Percentiles rank a stretch among this genome's conserved stretches.
These are phyloP conservation scores for Cotesia typhae DNA, from an alignment of 1,140 invertebrate species.

Conservation along the genomic window DNA sequence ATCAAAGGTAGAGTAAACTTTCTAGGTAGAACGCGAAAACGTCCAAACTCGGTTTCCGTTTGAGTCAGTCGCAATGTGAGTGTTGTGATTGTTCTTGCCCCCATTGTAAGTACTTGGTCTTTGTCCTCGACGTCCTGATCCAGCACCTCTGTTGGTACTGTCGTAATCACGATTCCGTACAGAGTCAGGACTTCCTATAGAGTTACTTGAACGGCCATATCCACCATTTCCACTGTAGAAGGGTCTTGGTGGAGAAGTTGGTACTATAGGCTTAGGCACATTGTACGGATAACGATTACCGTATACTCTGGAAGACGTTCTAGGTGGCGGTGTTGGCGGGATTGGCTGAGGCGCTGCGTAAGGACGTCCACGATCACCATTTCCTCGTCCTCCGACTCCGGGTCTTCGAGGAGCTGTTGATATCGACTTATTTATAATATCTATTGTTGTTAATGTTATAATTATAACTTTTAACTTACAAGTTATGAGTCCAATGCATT, in stretches of 20 bases:
- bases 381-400: neutral
- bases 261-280: slow-evolving; percentile 20
- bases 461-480: no score
- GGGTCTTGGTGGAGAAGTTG: slow-evolving; percentile 35
- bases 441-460: slow-evolving; percentile 12
- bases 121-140: slow-evolving; percentile 22
- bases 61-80: slow-evolving; percentile 32
- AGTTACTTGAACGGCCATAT: slow-evolving; percentile 30
- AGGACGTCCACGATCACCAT: slow-evolving; percentile 1
- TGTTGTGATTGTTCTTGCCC: slow-evolving; percentile 34
- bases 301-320: neutral
- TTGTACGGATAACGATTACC: slow-evolving; percentile 1
- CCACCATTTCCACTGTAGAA: slow-evolving; percentile 31
- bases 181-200: slow-evolving; percentile 30
- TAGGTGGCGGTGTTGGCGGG: neutral
- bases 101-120: slow-evolving; percentile 6
- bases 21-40: slow-evolving; percentile 26
- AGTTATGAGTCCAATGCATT: no score
- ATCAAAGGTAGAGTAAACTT: neutral
- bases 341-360: neutral
- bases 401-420: slow-evolving; percentile 35
- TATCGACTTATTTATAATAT: slow-evolving; percentile 30
- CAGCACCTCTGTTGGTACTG: slow-evolving; percentile 9
- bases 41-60: slow-evolving; percentile 37
- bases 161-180: slow-evolving; percentile 23